Evolutionary conservation across 2,113 vertebrate genomes (phyloP).

Genomic region (Steatornis caripensis): DNA sequence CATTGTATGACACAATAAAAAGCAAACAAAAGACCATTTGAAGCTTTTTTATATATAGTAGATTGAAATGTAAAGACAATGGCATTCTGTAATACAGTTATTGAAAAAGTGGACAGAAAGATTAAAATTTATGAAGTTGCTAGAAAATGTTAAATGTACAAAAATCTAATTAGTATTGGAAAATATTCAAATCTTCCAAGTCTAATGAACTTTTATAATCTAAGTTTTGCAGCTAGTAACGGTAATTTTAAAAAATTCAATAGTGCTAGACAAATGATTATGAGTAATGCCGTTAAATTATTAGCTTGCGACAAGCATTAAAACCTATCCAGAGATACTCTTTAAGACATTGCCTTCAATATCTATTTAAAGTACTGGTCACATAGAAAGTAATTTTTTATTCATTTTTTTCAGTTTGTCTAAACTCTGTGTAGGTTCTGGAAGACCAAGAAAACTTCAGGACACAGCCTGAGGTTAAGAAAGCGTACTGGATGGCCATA

Average conservation of each 20-base stretch:
- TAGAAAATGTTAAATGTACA: background rate
- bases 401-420: background rate
- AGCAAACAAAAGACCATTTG: background rate
- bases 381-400: background rate
- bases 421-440: background rate
- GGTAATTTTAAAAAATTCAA: background rate
- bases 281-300: background rate
- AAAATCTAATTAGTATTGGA: conserved; percentile 21
- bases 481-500: background rate
- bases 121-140: background rate
- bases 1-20: background rate
- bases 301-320: background rate
- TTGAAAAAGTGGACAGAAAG: background rate
- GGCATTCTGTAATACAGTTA: background rate
- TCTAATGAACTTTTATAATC: conserved; percentile 6
- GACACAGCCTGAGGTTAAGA: background rate
- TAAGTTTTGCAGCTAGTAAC: background rate
- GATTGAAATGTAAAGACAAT: background rate
- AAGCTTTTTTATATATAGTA: background rate
- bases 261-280: background rate
- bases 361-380: background rate
- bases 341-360: background rate
- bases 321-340: background rate
- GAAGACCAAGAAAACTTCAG: background rate
- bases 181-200: conserved; percentile 45